phyloP scores from a whole-genome alignment of 2,113 vertebrate genomes.

The Grammomys surdaster region DNA sequence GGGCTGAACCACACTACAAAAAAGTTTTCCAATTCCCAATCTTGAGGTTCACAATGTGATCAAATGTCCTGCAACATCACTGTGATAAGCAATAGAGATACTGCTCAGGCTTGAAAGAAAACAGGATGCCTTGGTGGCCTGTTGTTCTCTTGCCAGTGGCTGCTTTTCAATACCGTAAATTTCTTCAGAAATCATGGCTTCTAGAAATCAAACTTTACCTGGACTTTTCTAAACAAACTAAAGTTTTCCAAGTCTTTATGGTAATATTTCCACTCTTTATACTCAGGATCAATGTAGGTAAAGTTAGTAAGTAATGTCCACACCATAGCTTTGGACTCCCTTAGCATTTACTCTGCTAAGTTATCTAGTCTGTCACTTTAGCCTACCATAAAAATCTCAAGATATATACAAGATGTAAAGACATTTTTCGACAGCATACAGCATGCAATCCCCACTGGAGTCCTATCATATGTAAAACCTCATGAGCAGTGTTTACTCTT shows the following conservation, averaged over 20 bases:
- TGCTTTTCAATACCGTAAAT: neutral
- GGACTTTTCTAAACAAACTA: neutral
- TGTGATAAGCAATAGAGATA: neutral
- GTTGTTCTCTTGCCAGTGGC: neutral
- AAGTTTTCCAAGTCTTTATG: neutral
- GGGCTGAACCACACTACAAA: too few relatives aligned
- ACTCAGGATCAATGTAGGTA: neutral
- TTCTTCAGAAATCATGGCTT: neutral
- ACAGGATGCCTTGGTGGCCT: neutral
- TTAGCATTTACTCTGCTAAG: neutral
- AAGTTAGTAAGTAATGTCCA: neutral
- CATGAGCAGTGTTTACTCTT: neutral
- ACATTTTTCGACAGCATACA: neutral
- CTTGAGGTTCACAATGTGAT: too few relatives aligned
- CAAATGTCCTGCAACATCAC: neutral
- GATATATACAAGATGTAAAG: neutral
- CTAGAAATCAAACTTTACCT: neutral
- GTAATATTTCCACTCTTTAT: too few relatives aligned
- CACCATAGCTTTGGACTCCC: too few relatives aligned
- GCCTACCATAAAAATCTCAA: neutral
- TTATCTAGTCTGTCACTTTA: neutral
- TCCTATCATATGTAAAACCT: neutral
- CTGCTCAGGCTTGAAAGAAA: neutral
- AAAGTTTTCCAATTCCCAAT: too few relatives aligned
- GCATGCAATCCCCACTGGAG: too few relatives aligned